Percentiles rank a stretch among this genome's conserved stretches.
These are phyloP conservation scores for Arge pagana DNA, from an alignment of 2,888 invertebrate species.

Conservation along the genomic window DNA sequence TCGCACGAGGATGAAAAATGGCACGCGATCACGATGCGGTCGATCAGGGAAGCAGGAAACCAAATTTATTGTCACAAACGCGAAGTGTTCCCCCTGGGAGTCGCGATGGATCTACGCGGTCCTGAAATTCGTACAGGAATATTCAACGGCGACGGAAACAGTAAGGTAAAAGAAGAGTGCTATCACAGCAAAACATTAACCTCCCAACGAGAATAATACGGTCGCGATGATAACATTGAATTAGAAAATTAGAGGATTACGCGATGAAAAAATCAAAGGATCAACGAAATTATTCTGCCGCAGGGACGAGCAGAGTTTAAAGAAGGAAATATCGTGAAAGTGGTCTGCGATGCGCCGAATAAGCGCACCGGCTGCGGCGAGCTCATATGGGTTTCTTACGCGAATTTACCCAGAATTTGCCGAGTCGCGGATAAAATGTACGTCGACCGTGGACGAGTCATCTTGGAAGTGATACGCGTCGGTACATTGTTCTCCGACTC, in stretches of 20 bases:
- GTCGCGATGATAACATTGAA: too few relatives aligned
- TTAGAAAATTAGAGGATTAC: too few relatives aligned
- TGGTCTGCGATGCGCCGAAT: conserved; percentile 29
- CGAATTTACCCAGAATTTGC: conserved; percentile 32
- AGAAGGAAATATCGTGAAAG: conserved; percentile 30
- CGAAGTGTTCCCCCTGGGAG: conserved; percentile 59
- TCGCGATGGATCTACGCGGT: conserved; percentile 41
- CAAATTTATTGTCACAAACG: conserved; percentile 29
- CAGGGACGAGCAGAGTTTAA: conserved; percentile 33
- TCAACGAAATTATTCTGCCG: neutral
- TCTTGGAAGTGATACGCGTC: conserved; percentile 30
- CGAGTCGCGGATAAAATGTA: conserved; percentile 36
- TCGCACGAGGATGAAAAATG: conserved; percentile 37
- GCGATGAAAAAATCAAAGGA: too few relatives aligned
- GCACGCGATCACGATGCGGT: conserved; percentile 34
- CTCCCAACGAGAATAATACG: too few relatives aligned
- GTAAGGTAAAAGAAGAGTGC: conserved; percentile 31
- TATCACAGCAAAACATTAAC: too few relatives aligned
- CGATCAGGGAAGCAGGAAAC: conserved; percentile 35
- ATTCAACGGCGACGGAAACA: conserved; percentile 34
- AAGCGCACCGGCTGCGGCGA: conserved; percentile 31
- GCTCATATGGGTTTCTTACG: conserved; percentile 38
- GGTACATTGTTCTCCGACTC: conserved; percentile 32
- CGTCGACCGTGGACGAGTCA: conserved; percentile 35
- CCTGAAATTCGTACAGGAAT: conserved; percentile 43